Evolutionary conservation across 1,140 invertebrate genomes (phyloP).

Genomic region (Drosophila lacteicornis): DNA sequence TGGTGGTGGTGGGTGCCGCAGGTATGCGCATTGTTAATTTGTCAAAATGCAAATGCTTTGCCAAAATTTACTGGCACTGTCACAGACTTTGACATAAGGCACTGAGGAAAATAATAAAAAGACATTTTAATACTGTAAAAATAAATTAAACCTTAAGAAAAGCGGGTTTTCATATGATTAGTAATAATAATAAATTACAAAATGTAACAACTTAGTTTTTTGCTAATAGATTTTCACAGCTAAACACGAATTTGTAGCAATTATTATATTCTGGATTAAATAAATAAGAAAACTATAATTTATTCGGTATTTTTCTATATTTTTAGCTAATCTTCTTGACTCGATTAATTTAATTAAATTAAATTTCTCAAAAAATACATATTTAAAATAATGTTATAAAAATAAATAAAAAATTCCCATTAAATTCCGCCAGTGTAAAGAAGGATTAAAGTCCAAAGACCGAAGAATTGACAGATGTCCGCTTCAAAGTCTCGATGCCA

Average conservation of each 20-base stretch:
- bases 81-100: background rate
- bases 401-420: too few relatives aligned
- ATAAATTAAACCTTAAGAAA: too few relatives aligned
- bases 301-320: background rate
- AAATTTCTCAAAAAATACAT: background rate
- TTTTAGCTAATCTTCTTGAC: background rate
- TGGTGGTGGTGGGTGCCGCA: constrained; percentile 19
- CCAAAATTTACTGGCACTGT: constrained; percentile 17
- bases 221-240: too few relatives aligned
- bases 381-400: too few relatives aligned
- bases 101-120: background rate
- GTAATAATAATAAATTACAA: too few relatives aligned
- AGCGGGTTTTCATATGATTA: too few relatives aligned
- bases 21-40: constrained; percentile 45
- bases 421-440: background rate
- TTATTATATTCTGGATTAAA: too few relatives aligned
- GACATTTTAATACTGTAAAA: too few relatives aligned
- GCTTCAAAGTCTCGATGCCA: background rate
- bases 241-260: too few relatives aligned
- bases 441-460: background rate
- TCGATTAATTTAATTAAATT: background rate
- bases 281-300: background rate
- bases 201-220: too few relatives aligned
- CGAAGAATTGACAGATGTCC: constrained; percentile 33
- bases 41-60: constrained; percentile 45